Conservation (phyloP, 2,797 vertebrate genomes). For the Psittacula derbiana region DNA sequence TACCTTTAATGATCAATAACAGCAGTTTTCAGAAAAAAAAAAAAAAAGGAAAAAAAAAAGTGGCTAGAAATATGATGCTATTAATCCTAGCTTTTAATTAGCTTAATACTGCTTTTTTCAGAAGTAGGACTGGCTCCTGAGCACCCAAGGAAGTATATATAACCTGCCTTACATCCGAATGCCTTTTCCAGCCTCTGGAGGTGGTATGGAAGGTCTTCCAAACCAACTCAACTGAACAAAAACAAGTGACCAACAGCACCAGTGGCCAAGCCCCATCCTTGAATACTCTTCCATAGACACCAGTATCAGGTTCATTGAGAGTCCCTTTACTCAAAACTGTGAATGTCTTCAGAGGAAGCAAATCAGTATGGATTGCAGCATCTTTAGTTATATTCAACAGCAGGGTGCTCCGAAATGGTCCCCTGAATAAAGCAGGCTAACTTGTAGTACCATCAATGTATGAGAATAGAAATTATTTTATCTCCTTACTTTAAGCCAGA, state of each 20-base stretch:
- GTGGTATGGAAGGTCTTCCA: neutral
- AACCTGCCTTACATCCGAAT: neutral
- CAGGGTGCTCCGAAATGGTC: rapidly evolving
- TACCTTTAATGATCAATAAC: conserved; percentile 54
- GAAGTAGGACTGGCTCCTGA: neutral
- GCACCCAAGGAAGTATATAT: neutral
- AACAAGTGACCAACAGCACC: neutral
- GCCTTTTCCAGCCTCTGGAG: neutral
- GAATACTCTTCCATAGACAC: neutral
- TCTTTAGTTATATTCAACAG: neutral
- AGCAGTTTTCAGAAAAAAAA: neutral
- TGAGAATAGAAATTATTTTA: neutral
- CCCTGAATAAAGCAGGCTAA: neutral
- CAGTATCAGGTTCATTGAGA: rapidly evolving
- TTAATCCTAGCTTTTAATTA: conserved; percentile 42
- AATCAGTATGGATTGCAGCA: too few species aligned
- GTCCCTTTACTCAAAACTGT: rapidly evolving
- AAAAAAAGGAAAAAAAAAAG: neutral
- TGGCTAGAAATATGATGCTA: neutral
- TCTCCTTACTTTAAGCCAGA: neutral
- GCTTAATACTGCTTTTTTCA: neutral
- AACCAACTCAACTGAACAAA: neutral
- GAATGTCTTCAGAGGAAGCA: neutral
- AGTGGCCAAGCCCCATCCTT: neutral
- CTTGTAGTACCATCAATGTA: rapidly evolving